phyloP scores from a whole-genome alignment of 2,888 invertebrate species.

The Steromphala cineraria region DNA sequence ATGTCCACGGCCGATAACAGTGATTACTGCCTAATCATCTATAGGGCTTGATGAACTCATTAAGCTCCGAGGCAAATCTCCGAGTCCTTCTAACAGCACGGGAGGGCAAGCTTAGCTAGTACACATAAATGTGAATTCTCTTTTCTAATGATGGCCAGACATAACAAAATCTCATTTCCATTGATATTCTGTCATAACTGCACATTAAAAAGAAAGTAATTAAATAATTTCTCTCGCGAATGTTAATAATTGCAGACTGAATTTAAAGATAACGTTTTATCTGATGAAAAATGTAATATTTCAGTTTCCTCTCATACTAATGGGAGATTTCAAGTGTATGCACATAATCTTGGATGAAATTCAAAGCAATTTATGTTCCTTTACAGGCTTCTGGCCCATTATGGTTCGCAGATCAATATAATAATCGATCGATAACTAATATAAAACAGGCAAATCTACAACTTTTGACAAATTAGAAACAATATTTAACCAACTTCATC shows the following conservation, averaged over 20 bases:
- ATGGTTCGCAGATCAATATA: background rate
- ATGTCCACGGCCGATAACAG: too few relatives aligned
- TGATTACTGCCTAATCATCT: background rate
- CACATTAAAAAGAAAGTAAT: slow-evolving; percentile 19
- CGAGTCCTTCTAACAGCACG: background rate
- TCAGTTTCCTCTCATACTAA: background rate
- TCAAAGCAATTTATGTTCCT: slow-evolving; percentile 13
- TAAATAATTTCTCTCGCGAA: slow-evolving; percentile 16
- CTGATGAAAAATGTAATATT: slow-evolving; percentile 19
- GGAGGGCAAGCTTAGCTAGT: background rate
- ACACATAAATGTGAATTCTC: background rate
- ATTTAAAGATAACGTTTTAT: slow-evolving; percentile 15
- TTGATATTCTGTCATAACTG: slow-evolving; percentile 15
- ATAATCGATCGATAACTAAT: background rate
- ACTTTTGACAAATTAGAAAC: slow-evolving; percentile 24
- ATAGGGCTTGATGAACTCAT: background rate
- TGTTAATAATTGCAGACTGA: slow-evolving; percentile 9
- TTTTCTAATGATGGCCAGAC: background rate
- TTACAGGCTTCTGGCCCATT: background rate
- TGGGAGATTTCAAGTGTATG: slow-evolving; percentile 12
- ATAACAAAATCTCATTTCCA: slow-evolving; percentile 13
- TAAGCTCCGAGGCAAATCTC: background rate
- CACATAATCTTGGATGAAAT: slow-evolving; percentile 3
- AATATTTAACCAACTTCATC: slow-evolving; percentile 25
- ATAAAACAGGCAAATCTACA: slow-evolving; percentile 15